Percentiles rank a stretch among this genome's conserved stretches.
These are phyloP conservation scores for Smithornis capensis DNA, from an alignment of 2,113 vertebrate genomes.

Conservation along the genomic window DNA sequence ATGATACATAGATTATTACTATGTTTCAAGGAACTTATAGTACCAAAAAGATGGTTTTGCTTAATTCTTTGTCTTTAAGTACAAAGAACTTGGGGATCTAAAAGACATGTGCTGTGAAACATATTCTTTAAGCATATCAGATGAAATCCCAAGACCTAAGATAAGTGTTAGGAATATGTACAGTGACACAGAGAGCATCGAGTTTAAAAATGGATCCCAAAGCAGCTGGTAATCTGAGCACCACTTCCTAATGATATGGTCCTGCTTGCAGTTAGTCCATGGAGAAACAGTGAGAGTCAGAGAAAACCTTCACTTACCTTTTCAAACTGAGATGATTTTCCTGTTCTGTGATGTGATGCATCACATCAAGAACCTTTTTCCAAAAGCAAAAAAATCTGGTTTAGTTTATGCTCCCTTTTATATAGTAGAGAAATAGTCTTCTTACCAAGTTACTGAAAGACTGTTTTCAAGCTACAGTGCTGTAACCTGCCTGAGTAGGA, in stretches of 20 bases:
- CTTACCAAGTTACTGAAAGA: neutral
- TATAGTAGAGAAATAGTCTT: neutral
- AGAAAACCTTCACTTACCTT: neutral
- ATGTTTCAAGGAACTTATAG: neutral
- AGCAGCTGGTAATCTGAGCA: neutral
- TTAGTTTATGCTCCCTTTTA: neutral
- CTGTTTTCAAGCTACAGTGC: neutral
- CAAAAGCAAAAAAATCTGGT: neutral
- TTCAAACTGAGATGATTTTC: neutral
- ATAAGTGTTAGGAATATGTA: neutral
- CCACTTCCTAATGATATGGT: neutral
- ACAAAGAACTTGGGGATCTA: neutral
- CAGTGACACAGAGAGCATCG: neutral
- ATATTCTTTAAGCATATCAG: neutral
- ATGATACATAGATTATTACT: neutral
- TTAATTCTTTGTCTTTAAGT: neutral
- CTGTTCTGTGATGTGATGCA: neutral
- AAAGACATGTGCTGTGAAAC: neutral
- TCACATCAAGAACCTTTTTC: neutral
- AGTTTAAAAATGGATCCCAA: neutral
- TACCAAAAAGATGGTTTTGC: neutral
- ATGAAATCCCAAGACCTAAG: neutral
- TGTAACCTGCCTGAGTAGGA: neutral
- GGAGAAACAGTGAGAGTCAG: neutral
- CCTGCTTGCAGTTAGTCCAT: neutral